Percentiles rank a stretch among this genome's conserved stretches.
phyloP scores from a whole-genome alignment of 2,113 vertebrate genomes.

The Hemicordylus capensis region DNA sequence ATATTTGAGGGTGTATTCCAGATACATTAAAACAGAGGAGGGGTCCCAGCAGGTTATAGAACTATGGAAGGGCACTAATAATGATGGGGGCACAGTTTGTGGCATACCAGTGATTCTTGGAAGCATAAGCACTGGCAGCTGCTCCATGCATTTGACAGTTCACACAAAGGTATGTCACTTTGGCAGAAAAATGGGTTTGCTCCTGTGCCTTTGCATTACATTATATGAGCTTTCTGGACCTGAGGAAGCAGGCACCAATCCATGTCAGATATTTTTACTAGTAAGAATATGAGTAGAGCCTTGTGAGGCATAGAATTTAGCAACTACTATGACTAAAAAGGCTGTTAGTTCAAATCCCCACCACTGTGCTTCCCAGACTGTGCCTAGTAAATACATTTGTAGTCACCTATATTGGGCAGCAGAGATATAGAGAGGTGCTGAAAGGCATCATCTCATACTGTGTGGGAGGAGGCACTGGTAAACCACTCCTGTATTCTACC shows the following conservation, averaged over 20 bases:
- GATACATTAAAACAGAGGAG: background rate
- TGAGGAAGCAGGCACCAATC: no score
- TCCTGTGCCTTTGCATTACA: background rate
- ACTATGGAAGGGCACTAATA: background rate
- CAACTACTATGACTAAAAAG: no score
- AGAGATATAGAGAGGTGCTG: no score
- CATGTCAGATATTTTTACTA: background rate
- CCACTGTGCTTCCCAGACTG: no score
- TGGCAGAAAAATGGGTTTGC: background rate
- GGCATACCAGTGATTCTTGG: background rate
- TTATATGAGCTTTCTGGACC: background rate
- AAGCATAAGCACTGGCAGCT: no score
- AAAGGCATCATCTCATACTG: no score
- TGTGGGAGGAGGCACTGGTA: no score
- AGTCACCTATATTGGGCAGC: no score
- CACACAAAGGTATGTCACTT: background rate
- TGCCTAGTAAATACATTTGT: no score
- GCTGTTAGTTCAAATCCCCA: no score
- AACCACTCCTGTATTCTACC: no score
- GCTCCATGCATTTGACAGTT: background rate
- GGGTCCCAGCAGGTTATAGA: background rate
- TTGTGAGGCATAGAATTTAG: background rate
- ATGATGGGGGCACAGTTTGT: background rate
- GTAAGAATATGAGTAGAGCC: accelerated
- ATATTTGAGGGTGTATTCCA: background rate